These are phyloP conservation scores for Spisula solida DNA, from an alignment of 2,888 invertebrate species.

Conservation along the genomic window DNA sequence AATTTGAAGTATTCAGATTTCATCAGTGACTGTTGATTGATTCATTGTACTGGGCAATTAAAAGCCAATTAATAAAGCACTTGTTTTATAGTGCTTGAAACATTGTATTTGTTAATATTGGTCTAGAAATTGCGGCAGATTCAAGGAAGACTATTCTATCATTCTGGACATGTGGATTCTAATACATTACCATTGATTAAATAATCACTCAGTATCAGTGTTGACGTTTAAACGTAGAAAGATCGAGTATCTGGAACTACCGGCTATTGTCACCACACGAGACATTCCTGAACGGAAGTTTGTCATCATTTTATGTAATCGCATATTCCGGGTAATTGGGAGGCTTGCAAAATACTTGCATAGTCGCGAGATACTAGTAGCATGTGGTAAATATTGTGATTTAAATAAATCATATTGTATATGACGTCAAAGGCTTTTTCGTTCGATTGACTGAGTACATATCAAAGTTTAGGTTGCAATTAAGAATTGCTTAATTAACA, in stretches of 20 bases:
- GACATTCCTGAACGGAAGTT: not conserved
- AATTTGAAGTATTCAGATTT: not conserved
- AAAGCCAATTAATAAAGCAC: not conserved
- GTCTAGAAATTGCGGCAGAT: not conserved
- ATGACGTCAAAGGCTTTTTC: not conserved
- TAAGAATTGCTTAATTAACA: not conserved
- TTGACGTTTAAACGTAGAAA: slow-evolving; percentile 43
- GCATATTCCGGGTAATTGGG: not conserved
- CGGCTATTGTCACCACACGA: slow-evolving; percentile 25
- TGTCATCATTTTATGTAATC: not conserved
- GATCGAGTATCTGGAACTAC: slow-evolving; percentile 41
- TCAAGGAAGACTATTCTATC: not conserved
- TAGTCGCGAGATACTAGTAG: not conserved
- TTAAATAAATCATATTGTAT: not conserved
- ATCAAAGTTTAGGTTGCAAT: not conserved
- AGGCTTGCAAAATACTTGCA: not conserved
- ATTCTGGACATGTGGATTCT: not conserved
- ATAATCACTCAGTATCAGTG: slow-evolving; percentile 13
- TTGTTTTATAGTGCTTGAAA: not conserved
- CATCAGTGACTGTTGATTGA: not conserved
- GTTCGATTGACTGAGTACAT: not conserved
- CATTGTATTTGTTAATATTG: not conserved
- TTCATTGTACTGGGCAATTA: not conserved
- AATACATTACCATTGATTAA: slow-evolving; percentile 22
- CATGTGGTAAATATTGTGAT: not conserved